phyloP scores from a whole-genome alignment of 1,140 invertebrate genomes.

The Apis laboriosa region DNA sequence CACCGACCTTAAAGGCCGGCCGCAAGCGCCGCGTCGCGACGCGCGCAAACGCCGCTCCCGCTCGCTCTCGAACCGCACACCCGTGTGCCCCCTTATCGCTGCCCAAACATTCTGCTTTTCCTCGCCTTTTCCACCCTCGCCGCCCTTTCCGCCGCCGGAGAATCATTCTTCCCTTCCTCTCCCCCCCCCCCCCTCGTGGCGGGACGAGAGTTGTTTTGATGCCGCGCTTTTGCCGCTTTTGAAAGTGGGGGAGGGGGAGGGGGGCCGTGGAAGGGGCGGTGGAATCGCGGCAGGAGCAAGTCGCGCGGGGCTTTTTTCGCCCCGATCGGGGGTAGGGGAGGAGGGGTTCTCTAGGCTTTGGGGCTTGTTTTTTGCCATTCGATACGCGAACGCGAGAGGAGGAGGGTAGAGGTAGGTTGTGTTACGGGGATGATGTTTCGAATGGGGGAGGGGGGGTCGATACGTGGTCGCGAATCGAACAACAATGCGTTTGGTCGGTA shows the following conservation, averaged over 20 bases:
- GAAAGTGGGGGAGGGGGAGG: too few relatives aligned
- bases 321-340: too few relatives aligned
- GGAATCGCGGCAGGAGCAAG: neutral
- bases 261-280: neutral
- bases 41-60: constrained; percentile 50
- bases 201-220: neutral
- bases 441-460: too few relatives aligned
- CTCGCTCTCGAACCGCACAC: neutral
- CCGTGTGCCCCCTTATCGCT: constrained; percentile 15
- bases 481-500: too few relatives aligned
- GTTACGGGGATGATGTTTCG: too few relatives aligned
- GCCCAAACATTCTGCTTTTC: constrained; percentile 38
- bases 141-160: neutral
- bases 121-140: neutral
- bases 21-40: constrained; percentile 35
- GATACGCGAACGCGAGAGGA: too few relatives aligned
- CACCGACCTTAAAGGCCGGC: constrained; percentile 47
- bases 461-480: too few relatives aligned
- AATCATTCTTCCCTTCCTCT: neutral
- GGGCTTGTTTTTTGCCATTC: too few relatives aligned
- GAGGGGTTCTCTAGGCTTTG: too few relatives aligned
- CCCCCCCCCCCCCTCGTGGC: neutral
- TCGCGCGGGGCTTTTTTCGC: neutral
- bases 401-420: too few relatives aligned
- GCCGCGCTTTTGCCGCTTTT: constrained; percentile 19